Base-by-base conservation (phyloP, 1,140 invertebrate species). In the Antheraea mylitta region DNA sequence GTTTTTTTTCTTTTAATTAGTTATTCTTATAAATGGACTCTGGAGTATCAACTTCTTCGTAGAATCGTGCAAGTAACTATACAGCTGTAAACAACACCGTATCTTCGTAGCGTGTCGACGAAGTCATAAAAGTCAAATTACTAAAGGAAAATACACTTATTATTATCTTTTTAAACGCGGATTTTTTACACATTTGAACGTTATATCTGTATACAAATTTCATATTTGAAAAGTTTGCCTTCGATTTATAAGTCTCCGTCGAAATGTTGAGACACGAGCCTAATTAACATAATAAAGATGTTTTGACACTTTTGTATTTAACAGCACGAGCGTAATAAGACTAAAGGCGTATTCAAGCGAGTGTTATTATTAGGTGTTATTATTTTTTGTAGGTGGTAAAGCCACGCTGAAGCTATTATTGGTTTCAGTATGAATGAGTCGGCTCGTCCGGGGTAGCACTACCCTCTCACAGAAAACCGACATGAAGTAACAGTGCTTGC, bases 251-350 rank as follows among this genome's bases (percentile, higher is more conserved):
- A 79, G 74, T 66, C 74, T 19, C 45, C 38, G 68, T 66, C 60
- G 67, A 74, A 74, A 76, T 76, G 72, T 69, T 59, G 63, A 79
- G 74, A 62, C 77, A 79, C 70, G 77, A 68, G 69, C 67, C 48
- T 71, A 72, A 76, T 76, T 79, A 76, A 58, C 77, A 76, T 75
- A 70, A 78, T 70, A 70, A 73, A 73, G 68, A 70, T 62, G 61
- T 66, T 68, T 68, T 16, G 45, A 22, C 64, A 70, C 72, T 70
- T 73, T 67, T 70, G 72, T 73, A 67, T 42, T 42, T 42, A 42
- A 42, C 38, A 42, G 38, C 38, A 42, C 38, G 38, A 42, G 38
- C 38, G 38, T 9, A 42, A 7, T 42, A 42, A 42, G 11, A 42
- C 11, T 42, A 42, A 9, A 42, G 7, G 38, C 38, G 7, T 42